A percentile compares a stretch with the other conserved stretches of the same genome.
These are phyloP conservation scores for Wiebesia pumilae DNA, from an alignment of 1,140 invertebrate species.

Conservation along the genomic window DNA sequence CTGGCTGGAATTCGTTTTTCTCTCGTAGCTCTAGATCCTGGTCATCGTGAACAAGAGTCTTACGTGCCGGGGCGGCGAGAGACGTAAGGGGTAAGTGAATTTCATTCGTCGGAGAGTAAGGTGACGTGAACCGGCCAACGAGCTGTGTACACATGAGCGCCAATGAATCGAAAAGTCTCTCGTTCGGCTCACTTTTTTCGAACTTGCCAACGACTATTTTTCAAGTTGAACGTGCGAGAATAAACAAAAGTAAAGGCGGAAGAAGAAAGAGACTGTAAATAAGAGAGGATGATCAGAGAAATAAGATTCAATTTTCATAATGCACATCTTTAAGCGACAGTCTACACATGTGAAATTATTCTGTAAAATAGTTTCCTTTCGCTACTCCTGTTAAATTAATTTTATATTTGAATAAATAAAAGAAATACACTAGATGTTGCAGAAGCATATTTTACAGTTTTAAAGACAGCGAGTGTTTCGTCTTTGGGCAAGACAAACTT, in stretches of 20 bases:
- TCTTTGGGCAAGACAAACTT: too few species aligned
- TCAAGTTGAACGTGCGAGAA: neutral
- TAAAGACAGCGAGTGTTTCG: neutral
- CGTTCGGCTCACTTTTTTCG: neutral
- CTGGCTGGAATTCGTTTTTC: conserved; percentile 45
- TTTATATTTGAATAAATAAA: too few species aligned
- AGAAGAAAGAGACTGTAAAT: neutral
- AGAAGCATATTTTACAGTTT: conserved; percentile 22
- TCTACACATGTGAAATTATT: too few species aligned
- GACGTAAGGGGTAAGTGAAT: neutral
- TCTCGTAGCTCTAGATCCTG: neutral
- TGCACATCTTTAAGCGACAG: neutral
- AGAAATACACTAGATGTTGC: neutral
- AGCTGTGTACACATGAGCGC: conserved; percentile 15
- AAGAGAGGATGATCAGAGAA: neutral
- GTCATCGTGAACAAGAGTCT: neutral
- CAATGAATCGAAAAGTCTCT: conserved; percentile 37
- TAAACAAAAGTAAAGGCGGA: neutral
- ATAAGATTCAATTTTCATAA: conserved; percentile 20
- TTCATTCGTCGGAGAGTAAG: conserved; percentile 14
- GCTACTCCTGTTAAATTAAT: too few species aligned
- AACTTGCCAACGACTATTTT: conserved; percentile 9
- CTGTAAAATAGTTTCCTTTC: too few species aligned
- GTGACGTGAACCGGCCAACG: neutral
- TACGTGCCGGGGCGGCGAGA: neutral